Percentiles rank a stretch among this genome's conserved stretches.
Evolutionary conservation across 2,797 vertebrate genomes (phyloP).

Genomic region (Aulostomus chinensis): DNA sequence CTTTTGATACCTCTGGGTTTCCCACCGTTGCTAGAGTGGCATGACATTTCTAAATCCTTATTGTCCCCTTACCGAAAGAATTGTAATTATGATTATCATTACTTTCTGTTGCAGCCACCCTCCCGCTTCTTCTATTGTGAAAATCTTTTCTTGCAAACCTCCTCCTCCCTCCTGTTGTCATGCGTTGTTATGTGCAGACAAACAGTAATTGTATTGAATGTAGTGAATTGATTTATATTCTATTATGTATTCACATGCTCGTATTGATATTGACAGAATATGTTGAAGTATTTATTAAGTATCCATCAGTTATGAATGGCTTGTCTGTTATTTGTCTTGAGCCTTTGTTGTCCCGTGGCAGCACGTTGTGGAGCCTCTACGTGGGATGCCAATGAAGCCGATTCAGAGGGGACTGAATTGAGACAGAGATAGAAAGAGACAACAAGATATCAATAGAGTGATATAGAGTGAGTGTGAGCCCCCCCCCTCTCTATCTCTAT

Average conservation of each 20-base stretch:
- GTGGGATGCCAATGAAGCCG: constrained; percentile 32
- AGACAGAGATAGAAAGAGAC: constrained; percentile 57
- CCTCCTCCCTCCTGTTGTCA: background rate
- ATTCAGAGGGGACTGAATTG: constrained; percentile 52
- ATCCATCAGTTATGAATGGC: constrained; percentile 35
- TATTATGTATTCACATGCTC: background rate
- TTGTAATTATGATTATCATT: too few relatives aligned
- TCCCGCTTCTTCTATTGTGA: too few relatives aligned
- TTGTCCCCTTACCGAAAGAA: too few relatives aligned
- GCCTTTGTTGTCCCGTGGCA: constrained; percentile 28
- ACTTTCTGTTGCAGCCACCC: too few relatives aligned
- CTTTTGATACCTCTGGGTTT: too few relatives aligned
- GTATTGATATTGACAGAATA: constrained; percentile 38
- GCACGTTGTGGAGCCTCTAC: constrained; percentile 9
- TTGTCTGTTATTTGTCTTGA: constrained; percentile 35
- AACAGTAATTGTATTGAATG: constrained; percentile 1
- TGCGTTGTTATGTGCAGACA: constrained; percentile 1
- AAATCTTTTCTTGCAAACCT: background rate
- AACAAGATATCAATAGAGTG: constrained; percentile 53
- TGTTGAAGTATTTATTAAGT: constrained; percentile 34
- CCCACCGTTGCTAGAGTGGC: too few relatives aligned
- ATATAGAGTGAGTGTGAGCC: constrained; percentile 38
- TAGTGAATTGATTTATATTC: constrained; percentile 10
- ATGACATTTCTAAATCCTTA: too few relatives aligned
- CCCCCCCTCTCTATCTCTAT: background rate